Conservation (phyloP, 2,888 invertebrate species). For the Trilocha varians region DNA sequence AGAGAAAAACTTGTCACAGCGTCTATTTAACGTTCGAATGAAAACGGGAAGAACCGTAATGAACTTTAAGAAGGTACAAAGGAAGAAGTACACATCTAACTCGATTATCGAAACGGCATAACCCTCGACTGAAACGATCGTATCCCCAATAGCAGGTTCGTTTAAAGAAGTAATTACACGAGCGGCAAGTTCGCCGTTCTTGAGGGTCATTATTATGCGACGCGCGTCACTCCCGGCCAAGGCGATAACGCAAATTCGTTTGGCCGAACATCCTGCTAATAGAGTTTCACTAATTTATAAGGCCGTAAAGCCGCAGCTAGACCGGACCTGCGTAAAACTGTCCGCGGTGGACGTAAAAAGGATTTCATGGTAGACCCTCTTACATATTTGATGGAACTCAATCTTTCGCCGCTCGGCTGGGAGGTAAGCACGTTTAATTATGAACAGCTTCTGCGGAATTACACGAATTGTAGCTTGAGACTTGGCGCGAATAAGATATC, state of each 20-base stretch:
- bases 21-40: not conserved
- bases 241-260: conserved; percentile 73
- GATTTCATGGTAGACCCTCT: conserved; percentile 59
- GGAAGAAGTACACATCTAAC: conserved; percentile 22
- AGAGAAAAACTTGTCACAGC: not conserved
- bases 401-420: conserved; percentile 41
- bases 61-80: conserved; percentile 1
- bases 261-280: conserved; percentile 70
- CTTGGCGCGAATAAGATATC: conserved; percentile 21
- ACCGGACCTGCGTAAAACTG: conserved; percentile 54
- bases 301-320: conserved; percentile 55
- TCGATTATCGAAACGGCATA: conserved; percentile 49
- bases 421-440: conserved; percentile 53
- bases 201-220: conserved; percentile 59
- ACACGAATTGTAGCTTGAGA: conserved; percentile 37
- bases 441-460: conserved; percentile 42
- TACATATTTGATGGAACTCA: conserved; percentile 60
- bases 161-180: conserved; percentile 70
- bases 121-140: conserved; percentile 51
- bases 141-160: conserved; percentile 48
- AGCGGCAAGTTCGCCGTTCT: conserved; percentile 53
- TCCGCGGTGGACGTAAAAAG: conserved; percentile 60
- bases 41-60: not conserved
- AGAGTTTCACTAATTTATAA: conserved; percentile 74
- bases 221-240: conserved; percentile 48